These are phyloP conservation scores for Microctenopoma steveboyesi DNA, from an alignment of 2,797 vertebrate species.

Conservation along the genomic window DNA sequence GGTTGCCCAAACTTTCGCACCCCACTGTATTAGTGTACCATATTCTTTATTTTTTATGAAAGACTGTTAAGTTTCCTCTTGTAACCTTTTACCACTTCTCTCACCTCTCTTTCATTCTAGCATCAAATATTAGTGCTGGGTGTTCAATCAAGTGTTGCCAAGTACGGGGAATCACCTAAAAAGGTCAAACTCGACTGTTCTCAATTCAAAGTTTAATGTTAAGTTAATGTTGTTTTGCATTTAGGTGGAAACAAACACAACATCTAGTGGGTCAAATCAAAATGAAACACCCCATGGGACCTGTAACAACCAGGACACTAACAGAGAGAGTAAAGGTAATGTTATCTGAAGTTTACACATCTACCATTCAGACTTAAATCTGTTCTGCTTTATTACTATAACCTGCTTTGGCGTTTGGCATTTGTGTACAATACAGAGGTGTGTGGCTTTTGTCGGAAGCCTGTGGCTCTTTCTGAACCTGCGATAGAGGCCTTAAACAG, in stretches of 20 bases:
- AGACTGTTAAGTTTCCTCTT: neutral
- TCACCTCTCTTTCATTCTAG: neutral
- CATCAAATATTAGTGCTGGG: constrained; percentile 1
- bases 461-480: constrained; percentile 77
- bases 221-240: constrained; percentile 24
- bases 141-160: constrained; percentile 1
- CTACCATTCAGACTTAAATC: constrained; percentile 2
- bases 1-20: too few species aligned
- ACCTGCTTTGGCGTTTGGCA: constrained; percentile 31
- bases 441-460: constrained; percentile 95
- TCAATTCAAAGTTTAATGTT: constrained; percentile 4
- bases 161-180: neutral
- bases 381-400: constrained; percentile 7
- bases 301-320: constrained; percentile 48
- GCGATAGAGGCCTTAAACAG: constrained; percentile 90
- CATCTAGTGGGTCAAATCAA: constrained; percentile 69
- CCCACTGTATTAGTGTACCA: neutral
- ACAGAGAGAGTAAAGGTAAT: constrained; percentile 71
- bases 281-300: constrained; percentile 35
- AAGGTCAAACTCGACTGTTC: neutral
- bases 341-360: constrained; percentile 23
- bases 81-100: neutral
- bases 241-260: constrained; percentile 58
- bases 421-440: constrained; percentile 81
- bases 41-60: neutral